Evolutionary conservation across 2,113 vertebrate species (phyloP).

Genomic region (Pionites leucogaster): DNA sequence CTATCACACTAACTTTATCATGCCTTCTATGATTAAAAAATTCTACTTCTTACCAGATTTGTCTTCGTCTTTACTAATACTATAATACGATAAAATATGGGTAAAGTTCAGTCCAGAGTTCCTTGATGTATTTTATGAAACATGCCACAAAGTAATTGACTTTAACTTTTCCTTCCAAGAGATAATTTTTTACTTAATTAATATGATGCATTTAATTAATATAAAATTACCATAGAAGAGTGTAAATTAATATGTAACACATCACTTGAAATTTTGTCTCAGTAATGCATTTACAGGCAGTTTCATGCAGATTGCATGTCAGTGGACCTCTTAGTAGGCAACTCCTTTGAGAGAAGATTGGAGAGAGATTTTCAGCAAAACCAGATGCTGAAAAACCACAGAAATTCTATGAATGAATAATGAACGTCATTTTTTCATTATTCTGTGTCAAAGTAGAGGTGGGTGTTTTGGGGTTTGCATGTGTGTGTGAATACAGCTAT

Average conservation of each 20-base stretch:
- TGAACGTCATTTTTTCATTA: not conserved
- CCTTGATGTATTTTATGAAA: not conserved
- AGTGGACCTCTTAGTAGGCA: not conserved
- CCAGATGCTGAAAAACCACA: not conserved
- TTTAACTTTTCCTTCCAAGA: slow-evolving; percentile 37
- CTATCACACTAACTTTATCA: not conserved
- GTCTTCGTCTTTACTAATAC: not conserved
- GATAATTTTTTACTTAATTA: slow-evolving; percentile 60
- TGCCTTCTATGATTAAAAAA: not conserved
- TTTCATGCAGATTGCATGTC: not conserved
- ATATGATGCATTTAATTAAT: slow-evolving; percentile 38
- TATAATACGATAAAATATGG: not conserved
- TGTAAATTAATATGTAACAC: slow-evolving; percentile 51
- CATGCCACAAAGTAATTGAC: slow-evolving; percentile 3
- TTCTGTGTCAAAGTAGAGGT: not conserved
- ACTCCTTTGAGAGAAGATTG: not conserved
- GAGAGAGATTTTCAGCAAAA: not conserved
- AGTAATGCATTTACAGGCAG: not conserved
- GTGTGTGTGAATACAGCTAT: not conserved
- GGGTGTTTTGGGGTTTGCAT: not conserved
- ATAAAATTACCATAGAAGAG: slow-evolving; percentile 44
- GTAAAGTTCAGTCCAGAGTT: not conserved
- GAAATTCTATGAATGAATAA: not conserved
- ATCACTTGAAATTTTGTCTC: slow-evolving; percentile 47
- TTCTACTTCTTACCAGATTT: not conserved